A percentile compares a stretch with the other conserved stretches of the same genome.
Conservation (phyloP, 2,888 invertebrate species). For the Drosophila atripex region DNA sequence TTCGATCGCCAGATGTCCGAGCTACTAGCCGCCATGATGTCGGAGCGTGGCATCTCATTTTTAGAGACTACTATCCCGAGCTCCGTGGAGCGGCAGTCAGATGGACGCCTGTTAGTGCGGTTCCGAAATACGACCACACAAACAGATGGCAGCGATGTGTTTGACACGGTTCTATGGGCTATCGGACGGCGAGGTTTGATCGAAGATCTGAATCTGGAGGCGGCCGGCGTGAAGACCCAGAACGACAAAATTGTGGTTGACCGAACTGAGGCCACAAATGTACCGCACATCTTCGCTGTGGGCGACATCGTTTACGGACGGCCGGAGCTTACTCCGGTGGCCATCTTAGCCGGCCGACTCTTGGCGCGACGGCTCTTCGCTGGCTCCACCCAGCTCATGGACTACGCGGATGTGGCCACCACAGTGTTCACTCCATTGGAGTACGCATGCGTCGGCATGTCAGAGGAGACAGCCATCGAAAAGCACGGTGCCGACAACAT, state of each 20-base stretch:
- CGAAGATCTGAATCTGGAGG: conserved; percentile 88
- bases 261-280: conserved; percentile 91
- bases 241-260: conserved; percentile 89
- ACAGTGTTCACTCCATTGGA: conserved; percentile 98
- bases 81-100: conserved; percentile 87
- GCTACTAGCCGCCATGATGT: conserved; percentile 91
- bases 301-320: conserved; percentile 94
- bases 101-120: conserved; percentile 88
- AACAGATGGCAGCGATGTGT: conserved; percentile 86
- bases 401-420: conserved; percentile 94
- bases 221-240: conserved; percentile 88
- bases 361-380: conserved; percentile 90
- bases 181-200: conserved; percentile 91
- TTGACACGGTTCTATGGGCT: conserved; percentile 93
- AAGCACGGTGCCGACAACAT: conserved; percentile 90
- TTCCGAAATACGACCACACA: conserved; percentile 85
- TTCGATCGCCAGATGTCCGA: conserved; percentile 96
- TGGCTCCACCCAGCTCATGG: conserved; percentile 87
- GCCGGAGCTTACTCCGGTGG: conserved; percentile 97
- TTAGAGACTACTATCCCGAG: conserved; percentile 88
- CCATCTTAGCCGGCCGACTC: conserved; percentile 93
- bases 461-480: conserved; percentile 92
- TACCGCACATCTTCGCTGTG: conserved; percentile 94
- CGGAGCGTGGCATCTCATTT: conserved; percentile 90
- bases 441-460: conserved; percentile 95